These are phyloP conservation scores for Aleadryas rufinucha DNA, from an alignment of 2,113 vertebrate genomes.

Conservation along the genomic window DNA sequence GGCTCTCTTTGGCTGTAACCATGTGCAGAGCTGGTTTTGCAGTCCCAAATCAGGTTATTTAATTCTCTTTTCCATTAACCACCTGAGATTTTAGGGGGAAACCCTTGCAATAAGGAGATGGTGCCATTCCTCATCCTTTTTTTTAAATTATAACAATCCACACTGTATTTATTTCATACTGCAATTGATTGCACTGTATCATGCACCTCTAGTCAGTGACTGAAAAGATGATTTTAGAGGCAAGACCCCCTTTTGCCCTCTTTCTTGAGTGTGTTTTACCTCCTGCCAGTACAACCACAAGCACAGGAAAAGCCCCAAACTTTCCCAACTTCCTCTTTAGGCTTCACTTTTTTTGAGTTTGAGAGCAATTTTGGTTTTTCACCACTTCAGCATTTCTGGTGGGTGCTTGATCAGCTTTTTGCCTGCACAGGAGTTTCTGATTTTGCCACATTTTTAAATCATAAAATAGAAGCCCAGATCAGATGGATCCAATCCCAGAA, in stretches of 20 bases:
- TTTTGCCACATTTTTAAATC: background rate
- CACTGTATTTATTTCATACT: background rate
- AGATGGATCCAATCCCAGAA: background rate
- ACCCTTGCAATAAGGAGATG: background rate
- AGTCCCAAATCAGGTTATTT: background rate
- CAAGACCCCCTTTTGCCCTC: background rate
- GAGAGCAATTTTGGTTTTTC: background rate
- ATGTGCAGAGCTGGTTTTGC: background rate
- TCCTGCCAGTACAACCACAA: background rate
- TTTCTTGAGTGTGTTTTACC: background rate
- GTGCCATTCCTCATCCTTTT: background rate
- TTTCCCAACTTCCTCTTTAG: constrained; percentile 35
- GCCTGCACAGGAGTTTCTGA: background rate
- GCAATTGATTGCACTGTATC: background rate
- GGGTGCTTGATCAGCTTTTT: background rate
- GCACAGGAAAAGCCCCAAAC: background rate
- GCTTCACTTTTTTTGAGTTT: background rate
- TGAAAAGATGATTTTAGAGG: background rate
- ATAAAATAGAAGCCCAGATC: background rate
- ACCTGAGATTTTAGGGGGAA: background rate
- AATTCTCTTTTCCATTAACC: background rate
- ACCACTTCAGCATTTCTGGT: background rate
- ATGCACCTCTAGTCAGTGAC: background rate
- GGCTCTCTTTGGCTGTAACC: background rate
- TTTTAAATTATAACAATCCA: background rate